Evolutionary conservation across 2,888 invertebrate species (phyloP), one percentile per base, ranked within the genome.

Genomic region (Idaea aversata): DNA sequence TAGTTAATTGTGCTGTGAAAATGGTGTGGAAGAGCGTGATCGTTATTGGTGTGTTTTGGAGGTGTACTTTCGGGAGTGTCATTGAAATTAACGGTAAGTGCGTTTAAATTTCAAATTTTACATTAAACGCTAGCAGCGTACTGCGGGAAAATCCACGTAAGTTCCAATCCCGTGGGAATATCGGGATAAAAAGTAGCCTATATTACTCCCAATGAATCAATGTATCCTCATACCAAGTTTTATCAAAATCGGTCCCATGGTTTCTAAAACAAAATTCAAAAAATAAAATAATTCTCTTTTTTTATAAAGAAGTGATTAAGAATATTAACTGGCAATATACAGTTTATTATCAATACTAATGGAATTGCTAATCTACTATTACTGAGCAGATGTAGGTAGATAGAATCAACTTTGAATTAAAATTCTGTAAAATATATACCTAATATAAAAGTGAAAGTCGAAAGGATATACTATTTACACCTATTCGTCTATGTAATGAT

Each of bases 31-130:
- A 67, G 67, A 63, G 63, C 34, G 58, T 58, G 62, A 64, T 81
- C 71, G 62, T 70, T 61, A 66, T 73, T 61, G 25, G 77, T 10
- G 62, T 74, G 66, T 66, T 74, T n/a, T 71, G 74, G 38, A 71
- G 71, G 69, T 65, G 69, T 34, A 68, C 67, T 65, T 34, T 67
- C 1, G 72, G 68, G 15, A 80, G 79, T 68, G 71, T 78, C 61
- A 73, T 81, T 58, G 72, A 79, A 63, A 69, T 81, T 62, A 79
- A 81, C 69, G 81, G 81, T 81, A 57, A 77, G 80, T 75, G 38
- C 34, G 1, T 47, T 61, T 58, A 2, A 13, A 38, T 6, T 34
- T 62, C 61, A 35, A 10, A 61, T 1, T 61, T 25, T n/a, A n/a
- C n/a, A 25, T 1, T 25, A 25, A 25, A 25, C 2, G 3, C 25